These are phyloP conservation scores for Argya squamiceps DNA, from an alignment of 2,797 vertebrate species.

Conservation along the genomic window DNA sequence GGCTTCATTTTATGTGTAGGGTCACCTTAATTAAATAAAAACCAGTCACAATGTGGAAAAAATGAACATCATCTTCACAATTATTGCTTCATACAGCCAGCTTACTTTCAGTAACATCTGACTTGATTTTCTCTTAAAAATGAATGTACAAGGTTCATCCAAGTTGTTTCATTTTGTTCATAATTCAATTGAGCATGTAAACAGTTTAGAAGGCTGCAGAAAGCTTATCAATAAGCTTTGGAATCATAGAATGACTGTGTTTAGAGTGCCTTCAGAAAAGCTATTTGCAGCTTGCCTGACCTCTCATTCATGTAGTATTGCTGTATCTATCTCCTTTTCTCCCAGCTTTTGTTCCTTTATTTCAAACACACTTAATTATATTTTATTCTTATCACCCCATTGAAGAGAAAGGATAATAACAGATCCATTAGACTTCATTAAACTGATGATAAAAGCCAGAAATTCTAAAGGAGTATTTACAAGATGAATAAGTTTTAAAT, in stretches of 20 bases:
- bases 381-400: constrained; percentile 21
- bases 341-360: background rate
- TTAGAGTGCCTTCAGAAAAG: background rate
- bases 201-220: background rate
- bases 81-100: background rate
- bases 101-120: background rate
- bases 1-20: background rate
- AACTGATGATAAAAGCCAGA: constrained; percentile 50
- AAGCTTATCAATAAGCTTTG: background rate
- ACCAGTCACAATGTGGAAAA: background rate
- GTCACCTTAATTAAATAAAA: background rate
- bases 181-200: background rate
- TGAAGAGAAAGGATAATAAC: constrained; percentile 37
- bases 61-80: background rate
- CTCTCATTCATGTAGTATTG: background rate
- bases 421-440: constrained; percentile 59
- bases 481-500: constrained; percentile 30
- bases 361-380: constrained; percentile 6
- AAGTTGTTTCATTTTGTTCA: background rate
- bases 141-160: background rate
- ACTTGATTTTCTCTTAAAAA: background rate
- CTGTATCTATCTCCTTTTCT: background rate
- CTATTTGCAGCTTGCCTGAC: background rate
- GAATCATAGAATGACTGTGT: background rate
- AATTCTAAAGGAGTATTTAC: constrained; percentile 1